A percentile compares a stretch with the other conserved stretches of the same genome.
These are phyloP conservation scores for Malurus alboscapulatus DNA, from an alignment of 2,113 vertebrate genomes.

Conservation along the genomic window DNA sequence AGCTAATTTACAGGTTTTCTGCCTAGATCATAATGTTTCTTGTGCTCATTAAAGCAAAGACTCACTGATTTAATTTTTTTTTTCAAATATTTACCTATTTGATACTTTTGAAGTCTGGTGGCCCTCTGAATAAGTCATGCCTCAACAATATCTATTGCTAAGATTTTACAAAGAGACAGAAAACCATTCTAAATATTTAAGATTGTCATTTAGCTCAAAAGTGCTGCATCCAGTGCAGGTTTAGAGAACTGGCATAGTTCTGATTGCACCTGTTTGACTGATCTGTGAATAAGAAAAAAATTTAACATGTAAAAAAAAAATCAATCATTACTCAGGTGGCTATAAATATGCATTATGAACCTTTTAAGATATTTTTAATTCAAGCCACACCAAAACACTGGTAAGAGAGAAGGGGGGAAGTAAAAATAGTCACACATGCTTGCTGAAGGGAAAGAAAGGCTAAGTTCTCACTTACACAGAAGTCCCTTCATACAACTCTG, in stretches of 20 bases:
- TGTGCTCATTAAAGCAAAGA: background rate
- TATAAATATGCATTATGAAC: background rate
- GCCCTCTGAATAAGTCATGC: background rate
- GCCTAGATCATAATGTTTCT: background rate
- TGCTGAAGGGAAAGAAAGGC: background rate
- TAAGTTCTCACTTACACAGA: conserved; percentile 41
- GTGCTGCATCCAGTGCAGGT: background rate
- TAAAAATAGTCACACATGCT: background rate
- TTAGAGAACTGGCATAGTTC: background rate
- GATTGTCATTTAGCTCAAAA: background rate
- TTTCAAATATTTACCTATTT: background rate
- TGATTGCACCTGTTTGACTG: background rate
- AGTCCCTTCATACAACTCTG: conserved; percentile 31
- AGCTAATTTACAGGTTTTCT: background rate
- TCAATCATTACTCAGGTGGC: background rate
- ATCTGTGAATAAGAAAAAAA: background rate
- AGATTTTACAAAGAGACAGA: background rate
- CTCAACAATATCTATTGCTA: background rate
- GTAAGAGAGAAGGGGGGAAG: background rate
- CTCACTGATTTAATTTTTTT: background rate
- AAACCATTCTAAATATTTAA: background rate
- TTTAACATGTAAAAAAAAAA: background rate
- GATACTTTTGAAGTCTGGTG: background rate
- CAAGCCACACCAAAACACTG: background rate
- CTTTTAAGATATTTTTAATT: background rate